phyloP scores from a whole-genome alignment of 2,113 vertebrate genomes.

The Corydoras maculifer region DNA sequence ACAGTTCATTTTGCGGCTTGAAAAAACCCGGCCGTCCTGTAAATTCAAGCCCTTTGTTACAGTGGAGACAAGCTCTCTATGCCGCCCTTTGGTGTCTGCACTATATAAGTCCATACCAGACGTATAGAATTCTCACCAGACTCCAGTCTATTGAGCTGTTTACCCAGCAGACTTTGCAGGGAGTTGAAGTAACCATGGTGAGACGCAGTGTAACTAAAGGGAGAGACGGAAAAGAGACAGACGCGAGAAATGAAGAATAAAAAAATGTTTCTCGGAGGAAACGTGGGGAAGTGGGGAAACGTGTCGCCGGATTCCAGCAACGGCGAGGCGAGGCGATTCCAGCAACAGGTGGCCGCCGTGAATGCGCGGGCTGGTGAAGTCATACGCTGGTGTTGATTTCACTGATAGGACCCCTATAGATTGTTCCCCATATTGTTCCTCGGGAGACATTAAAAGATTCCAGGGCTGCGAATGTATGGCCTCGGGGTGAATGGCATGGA shows the following conservation, averaged over 20 bases:
- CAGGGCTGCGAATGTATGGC: constrained; percentile 46
- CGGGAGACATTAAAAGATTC: constrained; percentile 64
- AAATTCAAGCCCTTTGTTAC: constrained; percentile 57
- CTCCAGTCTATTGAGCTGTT: constrained; percentile 37
- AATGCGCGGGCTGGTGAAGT: constrained; percentile 50
- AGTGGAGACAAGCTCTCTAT: constrained; percentile 13
- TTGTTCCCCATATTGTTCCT: constrained; percentile 59
- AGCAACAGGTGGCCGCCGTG: constrained; percentile 65
- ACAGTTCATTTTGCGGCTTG: constrained; percentile 52
- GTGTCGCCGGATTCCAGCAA: constrained; percentile 49
- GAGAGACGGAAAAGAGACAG: constrained; percentile 36
- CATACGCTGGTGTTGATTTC: constrained; percentile 63
- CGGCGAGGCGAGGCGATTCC: background rate
- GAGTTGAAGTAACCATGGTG: constrained; percentile 48
- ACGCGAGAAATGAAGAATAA: constrained; percentile 52
- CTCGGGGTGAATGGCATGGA: constrained; percentile 37
- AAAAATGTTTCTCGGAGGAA: constrained; percentile 58
- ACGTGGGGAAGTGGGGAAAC: constrained; percentile 46
- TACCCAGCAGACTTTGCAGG: constrained; percentile 42
- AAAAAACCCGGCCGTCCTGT: constrained; percentile 38
- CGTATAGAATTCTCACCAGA: constrained; percentile 50
- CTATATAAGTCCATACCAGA: constrained; percentile 48
- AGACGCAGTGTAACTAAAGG: constrained; percentile 49
- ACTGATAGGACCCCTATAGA: constrained; percentile 57
- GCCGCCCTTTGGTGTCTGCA: constrained; percentile 41